Evolutionary conservation across 2,113 vertebrate species (phyloP), one percentile per base, ranked within the genome.

Genomic region (Orycteropus afer): DNA sequence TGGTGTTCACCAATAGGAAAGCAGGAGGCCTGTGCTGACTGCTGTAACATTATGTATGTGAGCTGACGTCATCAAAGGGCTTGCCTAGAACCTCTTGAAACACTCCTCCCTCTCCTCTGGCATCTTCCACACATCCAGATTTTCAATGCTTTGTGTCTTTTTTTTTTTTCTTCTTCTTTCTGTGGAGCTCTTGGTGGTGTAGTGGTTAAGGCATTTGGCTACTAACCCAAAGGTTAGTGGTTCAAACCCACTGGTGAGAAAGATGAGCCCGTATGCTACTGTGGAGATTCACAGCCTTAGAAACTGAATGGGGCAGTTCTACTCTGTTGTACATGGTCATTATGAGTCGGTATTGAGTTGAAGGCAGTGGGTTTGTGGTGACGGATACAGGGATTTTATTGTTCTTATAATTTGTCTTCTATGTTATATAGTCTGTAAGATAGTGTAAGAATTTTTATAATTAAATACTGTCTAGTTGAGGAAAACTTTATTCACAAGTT

Each of bases 1-100:
- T 94, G 86, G 97, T 81, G 74, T 94, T 97, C 97, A 83, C 99
- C 99, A 99, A 99, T 99, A 96, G 97, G 96, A 96, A 96, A 45
- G 96, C 98, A 95, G 98, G 97, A 98, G 97, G 97, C 98, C 98
- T 99, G 98, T 99, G 98, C 98, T 98, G 98, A 99, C 98, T 98
- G 98, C 96, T 37, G 97, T 3, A 95, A 97, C 97, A 98, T 97
- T 97, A 97, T 97, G 98, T 98, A 92, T 98, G 97, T 93, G 93
- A 81, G 97, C 53, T 98, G 98, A 98, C 98, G 97, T 98, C 98
- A 98, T 80, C 47, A 79, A 25, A 95, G 98, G 98, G 98, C 89
- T 98, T 96, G 98, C 97, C 98, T 95, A 87, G 98, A 98, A 97
- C 97, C 96, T 87, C 97, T 1, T 76, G 95, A 98, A 97, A 91